Base-by-base conservation (phyloP, 1,140 invertebrate species). In the Papilio polyxenes region DNA sequence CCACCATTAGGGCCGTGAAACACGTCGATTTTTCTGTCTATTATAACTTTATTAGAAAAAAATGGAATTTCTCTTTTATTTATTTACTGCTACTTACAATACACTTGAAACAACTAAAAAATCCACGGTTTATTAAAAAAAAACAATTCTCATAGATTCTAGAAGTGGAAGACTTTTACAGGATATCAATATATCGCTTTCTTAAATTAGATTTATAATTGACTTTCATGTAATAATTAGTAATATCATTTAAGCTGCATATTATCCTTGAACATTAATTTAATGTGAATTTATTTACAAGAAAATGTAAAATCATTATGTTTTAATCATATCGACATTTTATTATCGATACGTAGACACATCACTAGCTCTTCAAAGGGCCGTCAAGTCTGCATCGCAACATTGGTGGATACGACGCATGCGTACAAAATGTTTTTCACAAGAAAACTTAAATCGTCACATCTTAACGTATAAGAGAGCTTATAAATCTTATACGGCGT, bases 371-470 rank as follows among this genome's bases (percentile, higher is more conserved):
- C 85, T 82, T 82, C 72, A 84, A 82, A 62, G 75, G 77, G 59
- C 85, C 85, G 87, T 86, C 85, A 88, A 84, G 88, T 84, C 82
- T 81, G 86, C 74, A 77, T 74, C 82, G 37, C 83, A 85, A 88
- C 87, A 90, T 92, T 92, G 91, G 91, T 85, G 82, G 86, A 80
- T 49, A 20, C 15, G 74, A 85, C 91, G 89, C 91, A 91, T 91
- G 92, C 91, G 91, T 88, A 75, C 13, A 74, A 17, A 81, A 79
- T 93, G 91, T 93, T 93, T 91, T 90, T 92, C 91, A 87, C 87
- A 83, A 82, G 85, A 82, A 89, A 92, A 92, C 89, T 92, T 91
- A 88, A 89, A 91, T 90, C 83, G 82, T 83, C 86, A 82, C 84
- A 85, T 90, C 83, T 81, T 85, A 83, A 85, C 85, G 88, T 88